Evolutionary conservation across 2,113 vertebrate genomes (phyloP).

Genomic region (Panthera tigris): DNA sequence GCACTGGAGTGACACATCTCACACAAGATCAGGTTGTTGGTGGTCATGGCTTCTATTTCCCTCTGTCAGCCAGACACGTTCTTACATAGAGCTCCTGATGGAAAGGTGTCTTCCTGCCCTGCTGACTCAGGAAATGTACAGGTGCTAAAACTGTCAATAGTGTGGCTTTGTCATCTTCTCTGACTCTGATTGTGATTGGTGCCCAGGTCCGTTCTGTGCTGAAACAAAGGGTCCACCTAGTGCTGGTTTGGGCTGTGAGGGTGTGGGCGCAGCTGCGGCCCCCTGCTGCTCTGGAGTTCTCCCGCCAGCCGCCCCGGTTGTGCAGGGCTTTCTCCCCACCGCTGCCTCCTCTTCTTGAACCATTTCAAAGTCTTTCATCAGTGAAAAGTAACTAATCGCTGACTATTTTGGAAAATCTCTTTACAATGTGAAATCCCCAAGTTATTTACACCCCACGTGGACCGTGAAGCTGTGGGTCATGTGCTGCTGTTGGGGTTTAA

Average conservation of each 20-base stretch:
- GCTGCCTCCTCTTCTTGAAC: background rate
- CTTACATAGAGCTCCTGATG: too few species aligned
- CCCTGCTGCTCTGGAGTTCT: background rate
- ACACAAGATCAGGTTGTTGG: too few species aligned
- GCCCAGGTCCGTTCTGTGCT: accelerated
- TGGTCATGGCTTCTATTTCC: background rate
- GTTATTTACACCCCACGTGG: accelerated
- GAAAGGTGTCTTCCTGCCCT: too few species aligned
- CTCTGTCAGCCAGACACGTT: accelerated
- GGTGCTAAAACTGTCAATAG: background rate
- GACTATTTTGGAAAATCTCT: background rate
- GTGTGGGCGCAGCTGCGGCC: background rate
- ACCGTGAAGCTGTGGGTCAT: background rate
- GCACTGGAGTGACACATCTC: accelerated
- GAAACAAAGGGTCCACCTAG: background rate
- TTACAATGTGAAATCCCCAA: background rate
- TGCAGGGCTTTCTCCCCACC: background rate
- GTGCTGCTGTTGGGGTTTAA: background rate
- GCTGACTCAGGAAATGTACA: background rate
- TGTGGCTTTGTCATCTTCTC: background rate
- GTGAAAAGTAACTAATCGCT: background rate
- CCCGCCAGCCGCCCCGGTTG: background rate
- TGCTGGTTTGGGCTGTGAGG: background rate
- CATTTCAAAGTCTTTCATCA: background rate
- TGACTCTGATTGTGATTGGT: background rate